Evolutionary conservation across 1,140 invertebrate species (phyloP).

Genomic region (Ceratitis capitata): DNA sequence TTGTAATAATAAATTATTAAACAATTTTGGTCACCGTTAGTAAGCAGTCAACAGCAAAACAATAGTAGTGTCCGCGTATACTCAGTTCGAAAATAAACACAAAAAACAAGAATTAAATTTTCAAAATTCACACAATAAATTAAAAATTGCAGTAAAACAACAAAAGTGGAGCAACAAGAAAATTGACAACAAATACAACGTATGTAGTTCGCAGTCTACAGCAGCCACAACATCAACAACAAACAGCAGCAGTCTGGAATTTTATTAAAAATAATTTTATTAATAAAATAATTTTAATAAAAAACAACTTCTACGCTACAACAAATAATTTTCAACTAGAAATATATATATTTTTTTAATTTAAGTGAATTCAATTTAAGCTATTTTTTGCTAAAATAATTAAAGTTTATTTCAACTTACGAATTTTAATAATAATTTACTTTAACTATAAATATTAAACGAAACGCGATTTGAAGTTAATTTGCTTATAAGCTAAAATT

Average conservation of each 20-base stretch:
- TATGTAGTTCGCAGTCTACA: neutral
- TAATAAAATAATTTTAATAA: neutral
- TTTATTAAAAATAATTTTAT: neutral
- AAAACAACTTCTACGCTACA: neutral
- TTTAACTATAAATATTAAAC: neutral
- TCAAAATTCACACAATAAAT: neutral
- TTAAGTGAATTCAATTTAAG: neutral
- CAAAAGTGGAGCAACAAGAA: neutral
- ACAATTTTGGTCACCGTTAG: neutral
- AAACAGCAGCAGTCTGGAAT: neutral
- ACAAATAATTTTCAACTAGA: neutral
- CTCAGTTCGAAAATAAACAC: neutral
- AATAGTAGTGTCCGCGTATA: conserved; percentile 13
- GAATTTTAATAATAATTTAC: neutral
- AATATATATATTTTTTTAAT: neutral
- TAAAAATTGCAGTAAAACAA: neutral
- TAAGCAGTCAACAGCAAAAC: neutral
- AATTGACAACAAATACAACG: neutral
- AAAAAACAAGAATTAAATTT: neutral
- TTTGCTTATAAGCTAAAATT: neutral
- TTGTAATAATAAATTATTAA: neutral
- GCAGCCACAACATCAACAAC: neutral
- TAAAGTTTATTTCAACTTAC: neutral
- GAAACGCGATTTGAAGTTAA: neutral
- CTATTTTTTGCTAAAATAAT: neutral